Percentiles rank a stretch among this genome's conserved stretches.
Evolutionary conservation across 2,797 vertebrate genomes (phyloP).

Genomic region (Glossophaga mutica): DNA sequence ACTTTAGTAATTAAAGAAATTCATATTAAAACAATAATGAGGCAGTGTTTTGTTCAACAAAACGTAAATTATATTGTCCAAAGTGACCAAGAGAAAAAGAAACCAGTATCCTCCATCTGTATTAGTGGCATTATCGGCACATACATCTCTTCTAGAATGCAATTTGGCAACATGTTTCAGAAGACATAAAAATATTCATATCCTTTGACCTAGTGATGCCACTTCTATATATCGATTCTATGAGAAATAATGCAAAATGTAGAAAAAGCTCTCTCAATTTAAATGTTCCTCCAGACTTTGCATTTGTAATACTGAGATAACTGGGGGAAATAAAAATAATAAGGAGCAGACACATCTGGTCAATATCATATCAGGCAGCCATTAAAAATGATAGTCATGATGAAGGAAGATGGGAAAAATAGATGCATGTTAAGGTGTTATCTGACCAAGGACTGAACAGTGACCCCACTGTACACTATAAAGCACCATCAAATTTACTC

Average conservation of each 20-base stretch:
- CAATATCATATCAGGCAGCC: neutral
- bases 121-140: neutral
- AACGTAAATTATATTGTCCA: neutral
- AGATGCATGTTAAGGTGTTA: neutral
- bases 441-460: neutral
- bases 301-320: neutral
- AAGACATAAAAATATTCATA: neutral
- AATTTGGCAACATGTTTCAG: neutral
- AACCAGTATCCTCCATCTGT: neutral
- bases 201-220: neutral
- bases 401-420: neutral
- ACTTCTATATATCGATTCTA: neutral
- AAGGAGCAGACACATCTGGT: neutral
- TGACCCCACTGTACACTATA: neutral
- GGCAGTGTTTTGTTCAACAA: neutral
- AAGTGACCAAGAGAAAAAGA: neutral
- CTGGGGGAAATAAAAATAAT: neutral
- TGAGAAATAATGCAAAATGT: neutral
- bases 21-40: conserved; percentile 37
- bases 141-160: neutral
- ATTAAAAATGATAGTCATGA: neutral
- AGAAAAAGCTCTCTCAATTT: neutral
- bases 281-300: neutral
- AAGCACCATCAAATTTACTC: neutral
- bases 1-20: conserved; percentile 28